A percentile compares a stretch with the other conserved stretches of the same genome.
Evolutionary conservation across 2,797 vertebrate genomes (phyloP).

Genomic region (Echeneis naucrates): DNA sequence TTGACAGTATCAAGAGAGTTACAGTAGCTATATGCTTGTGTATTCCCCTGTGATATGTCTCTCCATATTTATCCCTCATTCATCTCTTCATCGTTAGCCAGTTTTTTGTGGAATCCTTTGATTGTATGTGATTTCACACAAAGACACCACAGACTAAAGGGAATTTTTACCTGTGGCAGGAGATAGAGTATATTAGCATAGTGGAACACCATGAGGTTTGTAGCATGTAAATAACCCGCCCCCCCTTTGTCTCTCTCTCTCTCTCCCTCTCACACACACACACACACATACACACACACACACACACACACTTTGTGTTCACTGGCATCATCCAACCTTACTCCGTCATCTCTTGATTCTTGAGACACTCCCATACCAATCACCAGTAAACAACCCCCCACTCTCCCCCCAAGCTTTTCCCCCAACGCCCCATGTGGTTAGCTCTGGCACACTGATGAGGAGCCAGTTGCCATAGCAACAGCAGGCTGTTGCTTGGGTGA

Average conservation of each 20-base stretch:
- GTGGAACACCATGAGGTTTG: constrained; percentile 12
- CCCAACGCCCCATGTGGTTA: constrained; percentile 59
- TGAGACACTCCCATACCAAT: constrained; percentile 24
- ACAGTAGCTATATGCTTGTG: not conserved
- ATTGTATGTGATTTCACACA: constrained; percentile 40
- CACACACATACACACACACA: constrained; percentile 1
- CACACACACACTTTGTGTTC: too few species aligned
- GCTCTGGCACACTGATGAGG: constrained; percentile 60
- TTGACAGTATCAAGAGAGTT: too few species aligned
- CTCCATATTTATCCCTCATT: not conserved
- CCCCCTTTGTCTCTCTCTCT: too few species aligned
- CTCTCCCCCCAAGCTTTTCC: constrained; percentile 10
- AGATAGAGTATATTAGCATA: constrained; percentile 15
- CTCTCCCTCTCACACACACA: not conserved
- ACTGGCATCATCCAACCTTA: too few species aligned
- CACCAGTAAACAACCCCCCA: constrained; percentile 24
- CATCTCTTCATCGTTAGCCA: not conserved
- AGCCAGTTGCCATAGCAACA: constrained; percentile 85
- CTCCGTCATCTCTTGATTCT: constrained; percentile 28
- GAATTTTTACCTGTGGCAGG: constrained; percentile 34
- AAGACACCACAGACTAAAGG: constrained; percentile 10
- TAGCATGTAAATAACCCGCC: constrained; percentile 30
- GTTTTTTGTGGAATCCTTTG: not conserved
- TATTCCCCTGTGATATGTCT: not conserved
- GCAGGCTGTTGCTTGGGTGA: constrained; percentile 87